Conservation (phyloP, 2,113 vertebrate genomes). For the human region GRCh38 chr13:73036501-73037000, state of each 20-base stretch:
- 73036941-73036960: too few relatives aligned
- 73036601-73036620: neutral
- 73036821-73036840: slow-evolving; percentile 93
- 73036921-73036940: too few relatives aligned
- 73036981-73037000: too few relatives aligned
- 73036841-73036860: slow-evolving; percentile 84
- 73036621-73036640: slow-evolving; percentile 71
- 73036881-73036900: too few relatives aligned
- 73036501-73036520: slow-evolving; percentile 89
- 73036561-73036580: slow-evolving; percentile 91
- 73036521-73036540: slow-evolving; percentile 84
- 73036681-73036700: slow-evolving; percentile 82
- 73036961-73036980: too few relatives aligned
- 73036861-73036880: too few relatives aligned
- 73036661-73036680: too few relatives aligned
- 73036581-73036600: slow-evolving; percentile 89
- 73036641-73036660: slow-evolving; percentile 73
- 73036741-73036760: slow-evolving; percentile 95
- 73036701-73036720: slow-evolving; percentile 92
- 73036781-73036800: slow-evolving; percentile 92
- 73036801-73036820: slow-evolving; percentile 92
- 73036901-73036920: too few relatives aligned
- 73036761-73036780: slow-evolving; percentile 91
- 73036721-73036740: slow-evolving; percentile 92
- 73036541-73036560: slow-evolving; percentile 93